Conservation (phyloP, 2,113 vertebrate species). For the Prochilodus magdalenae region DNA sequence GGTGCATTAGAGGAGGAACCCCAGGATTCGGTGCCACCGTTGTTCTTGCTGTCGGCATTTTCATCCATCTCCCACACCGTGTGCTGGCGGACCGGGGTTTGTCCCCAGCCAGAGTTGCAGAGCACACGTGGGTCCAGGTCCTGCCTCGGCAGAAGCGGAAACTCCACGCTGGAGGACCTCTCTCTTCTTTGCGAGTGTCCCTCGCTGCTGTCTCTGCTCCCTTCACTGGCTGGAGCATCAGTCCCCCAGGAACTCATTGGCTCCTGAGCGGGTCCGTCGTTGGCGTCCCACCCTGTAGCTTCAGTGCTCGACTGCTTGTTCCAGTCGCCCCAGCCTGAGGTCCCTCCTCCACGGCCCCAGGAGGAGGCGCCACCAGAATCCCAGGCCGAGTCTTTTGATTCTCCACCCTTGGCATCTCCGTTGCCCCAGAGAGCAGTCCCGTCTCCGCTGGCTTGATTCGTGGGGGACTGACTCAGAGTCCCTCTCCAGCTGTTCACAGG, state of each 20-base stretch:
- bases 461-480: slow-evolving; percentile 88
- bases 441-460: slow-evolving; percentile 79
- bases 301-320: slow-evolving; percentile 72
- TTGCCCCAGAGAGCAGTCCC: slow-evolving; percentile 90
- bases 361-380: slow-evolving; percentile 86
- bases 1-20: slow-evolving; percentile 75
- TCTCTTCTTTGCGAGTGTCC: slow-evolving; percentile 76
- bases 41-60: slow-evolving; percentile 85
- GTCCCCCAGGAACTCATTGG: slow-evolving; percentile 85
- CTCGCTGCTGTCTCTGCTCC: slow-evolving; percentile 86
- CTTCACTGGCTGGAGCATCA: slow-evolving; percentile 87
- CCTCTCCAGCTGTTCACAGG: slow-evolving; percentile 92
- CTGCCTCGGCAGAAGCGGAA: slow-evolving; percentile 84
- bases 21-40: slow-evolving; percentile 88
- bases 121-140: slow-evolving; percentile 96
- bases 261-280: slow-evolving; percentile 71
- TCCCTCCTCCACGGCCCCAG: slow-evolving; percentile 85
- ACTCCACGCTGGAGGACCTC: slow-evolving; percentile 79
- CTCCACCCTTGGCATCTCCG: slow-evolving; percentile 80
- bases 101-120: slow-evolving; percentile 96
- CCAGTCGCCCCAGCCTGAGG: slow-evolving; percentile 85
- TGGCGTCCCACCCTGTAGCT: slow-evolving; percentile 80
- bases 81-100: slow-evolving; percentile 97
- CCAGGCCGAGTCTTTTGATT: slow-evolving; percentile 83
- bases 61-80: slow-evolving; percentile 98